These are phyloP conservation scores for Marasmarcha lunaedactyla DNA, from an alignment of 2,888 invertebrate species.

Conservation along the genomic window DNA sequence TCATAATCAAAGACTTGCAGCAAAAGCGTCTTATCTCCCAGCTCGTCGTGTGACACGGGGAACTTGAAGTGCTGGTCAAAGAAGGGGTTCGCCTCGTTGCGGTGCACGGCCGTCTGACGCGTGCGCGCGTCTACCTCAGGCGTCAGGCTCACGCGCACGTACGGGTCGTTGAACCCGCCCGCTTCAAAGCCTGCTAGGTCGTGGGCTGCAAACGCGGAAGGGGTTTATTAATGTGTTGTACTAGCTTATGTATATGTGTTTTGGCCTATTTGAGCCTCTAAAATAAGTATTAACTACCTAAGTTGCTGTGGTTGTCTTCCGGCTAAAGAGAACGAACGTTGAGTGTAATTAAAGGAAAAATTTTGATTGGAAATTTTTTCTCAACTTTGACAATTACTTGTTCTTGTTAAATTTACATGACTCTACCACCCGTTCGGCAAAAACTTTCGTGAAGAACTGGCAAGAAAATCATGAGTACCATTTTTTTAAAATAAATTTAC, in stretches of 20 bases:
- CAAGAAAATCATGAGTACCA: too few species aligned
- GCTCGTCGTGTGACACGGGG: conserved; percentile 89
- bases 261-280: too few species aligned
- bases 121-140: conserved; percentile 89
- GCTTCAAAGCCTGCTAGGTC: conserved; percentile 86
- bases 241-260: neutral
- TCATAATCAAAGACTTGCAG: conserved; percentile 78
- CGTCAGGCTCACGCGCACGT: conserved; percentile 82
- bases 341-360: too few species aligned
- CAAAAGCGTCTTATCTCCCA: conserved; percentile 81
- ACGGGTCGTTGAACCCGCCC: conserved; percentile 91
- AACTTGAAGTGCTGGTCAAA: conserved; percentile 95
- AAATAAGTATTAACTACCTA: neutral
- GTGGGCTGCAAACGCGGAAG: conserved; percentile 70
- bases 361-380: too few species aligned
- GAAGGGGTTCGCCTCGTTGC: conserved; percentile 87
- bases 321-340: too few species aligned
- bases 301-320: too few species aligned
- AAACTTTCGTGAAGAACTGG: too few species aligned
- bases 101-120: conserved; percentile 86
- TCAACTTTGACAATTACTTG: too few species aligned
- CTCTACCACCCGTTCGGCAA: too few species aligned
- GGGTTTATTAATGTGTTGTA: too few species aligned
- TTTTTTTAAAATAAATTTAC: too few species aligned
- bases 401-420: too few species aligned